Evolutionary conservation across 2,888 invertebrate species (phyloP).

Genomic region (Erebia ligea): DNA sequence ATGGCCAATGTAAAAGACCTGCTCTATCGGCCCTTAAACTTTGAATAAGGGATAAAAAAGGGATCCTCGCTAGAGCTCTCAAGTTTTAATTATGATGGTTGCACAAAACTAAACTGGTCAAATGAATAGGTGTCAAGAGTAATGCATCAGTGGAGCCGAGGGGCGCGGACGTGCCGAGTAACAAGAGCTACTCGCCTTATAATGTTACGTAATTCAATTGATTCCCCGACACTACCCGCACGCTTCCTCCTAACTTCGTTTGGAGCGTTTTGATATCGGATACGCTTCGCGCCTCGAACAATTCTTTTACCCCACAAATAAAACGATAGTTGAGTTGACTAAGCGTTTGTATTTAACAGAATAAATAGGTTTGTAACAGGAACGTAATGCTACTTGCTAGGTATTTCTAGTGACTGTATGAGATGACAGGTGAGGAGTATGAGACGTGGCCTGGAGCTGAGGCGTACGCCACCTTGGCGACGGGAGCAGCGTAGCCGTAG

Average conservation of each 20-base stretch:
- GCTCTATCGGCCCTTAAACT: constrained; percentile 45
- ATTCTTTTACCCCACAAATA: constrained; percentile 65
- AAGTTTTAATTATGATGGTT: constrained; percentile 41
- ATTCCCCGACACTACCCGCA: constrained; percentile 81
- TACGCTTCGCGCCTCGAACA: constrained; percentile 74
- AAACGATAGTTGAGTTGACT: constrained; percentile 47
- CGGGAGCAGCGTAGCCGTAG: constrained; percentile 45
- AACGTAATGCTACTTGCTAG: constrained; percentile 39
- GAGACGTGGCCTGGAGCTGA: constrained; percentile 48
- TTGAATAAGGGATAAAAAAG: constrained; percentile 26
- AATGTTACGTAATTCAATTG: constrained; percentile 82
- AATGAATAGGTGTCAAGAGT: constrained; percentile 78
- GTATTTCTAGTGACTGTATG: constrained; percentile 68
- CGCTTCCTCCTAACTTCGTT: constrained; percentile 80
- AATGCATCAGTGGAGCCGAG: constrained; percentile 69
- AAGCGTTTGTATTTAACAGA: constrained; percentile 41
- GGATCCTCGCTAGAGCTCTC: constrained; percentile 4
- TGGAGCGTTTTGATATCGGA: constrained; percentile 81
- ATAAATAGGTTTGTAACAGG: constrained; percentile 41
- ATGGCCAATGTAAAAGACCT: constrained; percentile 43
- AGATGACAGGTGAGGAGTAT: constrained; percentile 49
- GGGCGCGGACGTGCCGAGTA: constrained; percentile 73
- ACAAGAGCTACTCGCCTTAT: constrained; percentile 76
- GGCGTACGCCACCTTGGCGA: constrained; percentile 53
- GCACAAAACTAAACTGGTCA: constrained; percentile 63